These are phyloP conservation scores for Aromia moschata DNA, from an alignment of 2,888 invertebrate genomes.

Conservation along the genomic window DNA sequence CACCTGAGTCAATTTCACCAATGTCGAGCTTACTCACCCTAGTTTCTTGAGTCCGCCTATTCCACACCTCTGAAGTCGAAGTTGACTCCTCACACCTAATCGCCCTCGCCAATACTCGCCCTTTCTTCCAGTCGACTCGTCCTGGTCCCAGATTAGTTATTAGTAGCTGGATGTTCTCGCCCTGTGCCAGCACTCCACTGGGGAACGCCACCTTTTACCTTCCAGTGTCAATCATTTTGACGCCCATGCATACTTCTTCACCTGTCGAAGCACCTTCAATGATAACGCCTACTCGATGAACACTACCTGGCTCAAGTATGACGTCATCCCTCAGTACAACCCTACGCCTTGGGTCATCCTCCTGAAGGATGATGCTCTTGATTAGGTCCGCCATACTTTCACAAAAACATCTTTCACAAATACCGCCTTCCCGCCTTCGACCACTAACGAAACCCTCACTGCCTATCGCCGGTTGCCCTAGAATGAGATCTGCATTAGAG, in stretches of 20 bases:
- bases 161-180: not conserved
- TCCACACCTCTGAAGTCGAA: not conserved
- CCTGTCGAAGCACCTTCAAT: not conserved
- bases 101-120: not conserved
- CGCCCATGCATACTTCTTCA: not conserved
- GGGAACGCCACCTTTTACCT: not conserved
- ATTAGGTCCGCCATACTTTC: not conserved
- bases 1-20: not conserved
- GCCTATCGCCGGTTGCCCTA: not conserved
- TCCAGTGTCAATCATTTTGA: not conserved
- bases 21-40: not conserved
- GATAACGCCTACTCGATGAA: not conserved
- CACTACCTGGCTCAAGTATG: not conserved
- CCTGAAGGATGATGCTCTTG: not conserved
- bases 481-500: not conserved
- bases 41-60: not conserved
- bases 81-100: not conserved
- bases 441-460: not conserved
- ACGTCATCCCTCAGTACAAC: not conserved
- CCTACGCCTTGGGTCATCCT: not conserved
- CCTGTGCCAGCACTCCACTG: not conserved
- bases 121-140: not conserved
- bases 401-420: not conserved
- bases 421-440: not conserved
- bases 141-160: not conserved